Percentiles rank a stretch among this genome's conserved stretches.
phyloP scores from a whole-genome alignment of 2,888 invertebrate genomes.

The Stegana nigrithorax region DNA sequence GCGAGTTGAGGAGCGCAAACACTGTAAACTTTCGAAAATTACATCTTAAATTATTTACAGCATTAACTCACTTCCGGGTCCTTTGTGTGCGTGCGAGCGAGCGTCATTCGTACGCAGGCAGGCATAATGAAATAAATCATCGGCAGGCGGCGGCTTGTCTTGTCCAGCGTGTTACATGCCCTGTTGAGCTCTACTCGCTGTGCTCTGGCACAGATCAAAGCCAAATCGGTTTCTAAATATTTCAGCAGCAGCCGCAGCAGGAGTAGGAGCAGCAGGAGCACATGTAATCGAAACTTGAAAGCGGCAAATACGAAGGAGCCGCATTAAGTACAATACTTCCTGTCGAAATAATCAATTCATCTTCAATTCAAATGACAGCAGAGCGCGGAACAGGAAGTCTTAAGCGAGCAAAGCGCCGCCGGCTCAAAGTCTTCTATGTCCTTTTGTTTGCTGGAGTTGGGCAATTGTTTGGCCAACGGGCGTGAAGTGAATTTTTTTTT shows the following conservation, averaged over 20 bases:
- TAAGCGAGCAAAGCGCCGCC: not conserved
- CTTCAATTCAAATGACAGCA: slow-evolving; percentile 16
- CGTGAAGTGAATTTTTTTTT: not conserved
- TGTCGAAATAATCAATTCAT: slow-evolving; percentile 15
- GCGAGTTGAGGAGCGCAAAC: too few relatives aligned
- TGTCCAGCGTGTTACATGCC: not conserved
- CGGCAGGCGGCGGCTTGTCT: not conserved
- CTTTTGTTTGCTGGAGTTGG: not conserved
- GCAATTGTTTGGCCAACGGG: slow-evolving; percentile 6
- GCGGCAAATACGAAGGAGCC: not conserved
- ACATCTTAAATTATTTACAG: too few relatives aligned
- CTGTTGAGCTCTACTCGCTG: not conserved
- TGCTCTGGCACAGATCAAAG: slow-evolving; percentile 9
- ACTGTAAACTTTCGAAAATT: too few relatives aligned
- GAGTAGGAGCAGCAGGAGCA: too few relatives aligned
- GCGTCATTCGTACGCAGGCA: too few relatives aligned
- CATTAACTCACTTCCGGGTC: too few relatives aligned
- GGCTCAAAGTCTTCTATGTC: not conserved
- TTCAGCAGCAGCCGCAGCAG: too few relatives aligned
- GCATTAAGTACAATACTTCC: not conserved
- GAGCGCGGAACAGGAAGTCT: too few relatives aligned
- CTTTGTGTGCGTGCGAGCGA: too few relatives aligned
- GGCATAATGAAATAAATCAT: slow-evolving; percentile 6
- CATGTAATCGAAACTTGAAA: slow-evolving; percentile 14
- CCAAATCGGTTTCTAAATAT: slow-evolving; percentile 10